A percentile compares a stretch with the other conserved stretches of the same genome.
Evolutionary conservation across 1,140 invertebrate species (phyloP).

Genomic region (Trypoxylus dichotomus): DNA sequence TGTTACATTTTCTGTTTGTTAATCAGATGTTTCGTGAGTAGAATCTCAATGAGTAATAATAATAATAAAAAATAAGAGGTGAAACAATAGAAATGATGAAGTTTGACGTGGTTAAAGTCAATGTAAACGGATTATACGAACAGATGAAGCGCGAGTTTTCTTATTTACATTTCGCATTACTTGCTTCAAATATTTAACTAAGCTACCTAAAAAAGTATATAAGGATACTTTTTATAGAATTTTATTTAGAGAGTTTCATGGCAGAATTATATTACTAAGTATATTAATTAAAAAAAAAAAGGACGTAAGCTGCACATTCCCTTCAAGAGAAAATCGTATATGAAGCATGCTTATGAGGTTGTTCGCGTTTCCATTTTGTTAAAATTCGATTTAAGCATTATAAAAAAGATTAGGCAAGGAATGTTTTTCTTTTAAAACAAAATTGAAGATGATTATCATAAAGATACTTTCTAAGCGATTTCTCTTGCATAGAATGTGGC

Average conservation of each 20-base stretch:
- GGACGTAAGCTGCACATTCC: not conserved
- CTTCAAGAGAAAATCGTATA: not conserved
- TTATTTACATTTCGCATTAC: not conserved
- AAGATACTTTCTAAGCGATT: not conserved
- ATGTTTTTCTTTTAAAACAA: not conserved
- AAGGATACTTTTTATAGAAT: not conserved
- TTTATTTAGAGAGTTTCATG: slow-evolving; percentile 13
- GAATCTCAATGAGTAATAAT: slow-evolving; percentile 7
- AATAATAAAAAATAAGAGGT: not conserved
- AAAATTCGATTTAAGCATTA: not conserved
- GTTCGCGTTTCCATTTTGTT: no score
- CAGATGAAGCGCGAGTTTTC: slow-evolving; percentile 9
- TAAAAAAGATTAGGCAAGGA: not conserved
- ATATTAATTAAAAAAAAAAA: not conserved
- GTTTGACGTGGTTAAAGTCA: not conserved
- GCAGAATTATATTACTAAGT: not conserved
- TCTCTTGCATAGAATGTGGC: not conserved
- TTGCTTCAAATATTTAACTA: slow-evolving; percentile 23
- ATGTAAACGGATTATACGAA: not conserved
- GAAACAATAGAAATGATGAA: slow-evolving; percentile 13
- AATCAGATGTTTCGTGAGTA: slow-evolving; percentile 15
- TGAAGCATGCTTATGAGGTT: not conserved
- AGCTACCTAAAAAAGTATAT: slow-evolving; percentile 19
- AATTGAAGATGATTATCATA: not conserved
- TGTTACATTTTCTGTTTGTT: slow-evolving; percentile 34